Evolutionary conservation across 1,140 invertebrate genomes (phyloP).

Genomic region (Pseudomyrmex concolor): DNA sequence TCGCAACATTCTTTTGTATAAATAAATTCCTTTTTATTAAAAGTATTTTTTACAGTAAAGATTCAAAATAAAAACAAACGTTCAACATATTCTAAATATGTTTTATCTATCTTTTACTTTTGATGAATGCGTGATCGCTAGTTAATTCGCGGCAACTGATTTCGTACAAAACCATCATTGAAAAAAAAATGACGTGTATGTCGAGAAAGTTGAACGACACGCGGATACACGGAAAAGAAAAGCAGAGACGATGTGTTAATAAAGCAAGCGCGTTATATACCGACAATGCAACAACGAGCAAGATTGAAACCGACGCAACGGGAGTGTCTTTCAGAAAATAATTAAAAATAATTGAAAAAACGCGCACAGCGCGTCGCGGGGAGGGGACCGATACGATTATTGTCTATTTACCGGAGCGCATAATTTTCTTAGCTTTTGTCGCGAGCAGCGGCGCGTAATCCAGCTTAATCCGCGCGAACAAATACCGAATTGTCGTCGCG

Average conservation of each 20-base stretch:
- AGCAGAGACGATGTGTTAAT: conserved; percentile 22
- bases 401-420: conserved; percentile 58
- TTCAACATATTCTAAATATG: too few species aligned
- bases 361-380: conserved; percentile 50
- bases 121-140: background rate
- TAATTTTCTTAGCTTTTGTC: conserved; percentile 71
- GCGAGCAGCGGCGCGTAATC: conserved; percentile 61
- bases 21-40: background rate
- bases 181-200: background rate
- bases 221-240: conserved; percentile 48
- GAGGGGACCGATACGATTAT: conserved; percentile 40
- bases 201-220: conserved; percentile 37
- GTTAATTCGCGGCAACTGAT: background rate
- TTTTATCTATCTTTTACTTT: background rate
- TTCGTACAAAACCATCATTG: too few species aligned
- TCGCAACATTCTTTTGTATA: too few species aligned
- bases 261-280: background rate
- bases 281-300: conserved; percentile 36
- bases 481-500: conserved; percentile 72
- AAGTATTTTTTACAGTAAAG: background rate
- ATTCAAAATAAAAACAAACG: background rate
- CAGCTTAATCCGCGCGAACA: conserved; percentile 71
- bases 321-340: conserved; percentile 76
- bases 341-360: conserved; percentile 81
- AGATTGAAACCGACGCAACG: conserved; percentile 52